Percentiles rank a stretch among this genome's conserved stretches.
Evolutionary conservation across 2,113 vertebrate genomes (phyloP).

Genomic region (Chamaetylas fuelleborni): DNA sequence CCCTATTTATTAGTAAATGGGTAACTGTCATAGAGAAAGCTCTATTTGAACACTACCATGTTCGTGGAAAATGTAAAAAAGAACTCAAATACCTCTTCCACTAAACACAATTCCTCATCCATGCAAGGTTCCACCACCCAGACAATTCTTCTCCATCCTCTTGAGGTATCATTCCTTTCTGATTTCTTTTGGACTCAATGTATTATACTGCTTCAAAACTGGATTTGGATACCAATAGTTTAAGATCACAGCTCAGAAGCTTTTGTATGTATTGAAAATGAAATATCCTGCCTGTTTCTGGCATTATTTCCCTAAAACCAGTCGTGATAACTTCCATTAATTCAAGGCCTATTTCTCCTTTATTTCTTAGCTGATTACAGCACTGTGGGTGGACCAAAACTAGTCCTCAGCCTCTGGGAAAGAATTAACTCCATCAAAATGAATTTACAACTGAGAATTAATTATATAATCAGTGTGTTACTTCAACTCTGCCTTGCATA

Average conservation of each 20-base stretch:
- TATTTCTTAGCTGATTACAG: slow-evolving; percentile 14
- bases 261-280: background rate
- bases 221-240: background rate
- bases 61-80: background rate
- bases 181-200: background rate
- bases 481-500: slow-evolving; percentile 55
- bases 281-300: background rate
- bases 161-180: background rate
- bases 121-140: background rate
- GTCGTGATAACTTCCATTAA: background rate
- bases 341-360: background rate
- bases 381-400: slow-evolving; percentile 49
- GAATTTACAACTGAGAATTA: slow-evolving; percentile 69
- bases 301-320: background rate
- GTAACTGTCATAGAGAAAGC: background rate
- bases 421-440: slow-evolving; percentile 69
- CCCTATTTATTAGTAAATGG: background rate
- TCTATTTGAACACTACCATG: background rate
- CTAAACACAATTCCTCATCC: background rate
- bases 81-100: background rate
- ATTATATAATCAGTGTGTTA: slow-evolving; percentile 65
- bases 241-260: background rate
- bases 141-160: background rate
- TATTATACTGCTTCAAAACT: background rate
- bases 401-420: slow-evolving; percentile 52